Evolutionary conservation across 1,140 invertebrate genomes (phyloP).

Genomic region (Potamilus streckersoni): DNA sequence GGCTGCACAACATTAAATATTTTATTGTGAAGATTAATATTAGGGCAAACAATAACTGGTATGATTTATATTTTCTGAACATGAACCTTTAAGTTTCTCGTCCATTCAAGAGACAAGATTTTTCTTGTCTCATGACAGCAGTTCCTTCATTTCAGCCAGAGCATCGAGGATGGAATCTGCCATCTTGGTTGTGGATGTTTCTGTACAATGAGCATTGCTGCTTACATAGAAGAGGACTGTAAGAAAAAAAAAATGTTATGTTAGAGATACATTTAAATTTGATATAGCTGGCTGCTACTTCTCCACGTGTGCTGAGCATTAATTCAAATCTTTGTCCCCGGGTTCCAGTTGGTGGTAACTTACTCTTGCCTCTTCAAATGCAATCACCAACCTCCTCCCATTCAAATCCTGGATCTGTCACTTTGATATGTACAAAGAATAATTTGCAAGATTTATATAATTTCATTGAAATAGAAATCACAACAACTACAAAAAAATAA

Average conservation of each 20-base stretch:
- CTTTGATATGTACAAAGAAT: too few relatives aligned
- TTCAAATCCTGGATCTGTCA: too few relatives aligned
- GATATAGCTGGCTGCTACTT: neutral
- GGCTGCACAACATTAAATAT: too few relatives aligned
- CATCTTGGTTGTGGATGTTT: constrained; percentile 28
- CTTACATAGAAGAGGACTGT: constrained; percentile 30
- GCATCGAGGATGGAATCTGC: constrained; percentile 27
- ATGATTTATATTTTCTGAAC: too few relatives aligned
- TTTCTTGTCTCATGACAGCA: constrained; percentile 1
- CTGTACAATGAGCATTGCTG: constrained; percentile 19
- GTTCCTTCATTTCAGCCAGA: constrained; percentile 20
- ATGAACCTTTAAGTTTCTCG: too few relatives aligned
- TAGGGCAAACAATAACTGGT: too few relatives aligned
- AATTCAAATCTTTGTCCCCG: neutral
- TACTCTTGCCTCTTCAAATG: neutral
- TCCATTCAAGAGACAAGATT: too few relatives aligned
- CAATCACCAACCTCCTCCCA: neutral
- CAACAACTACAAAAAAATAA: too few relatives aligned
- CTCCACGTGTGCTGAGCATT: neutral
- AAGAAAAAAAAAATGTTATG: neutral
- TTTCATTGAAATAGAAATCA: too few relatives aligned
- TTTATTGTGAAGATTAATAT: too few relatives aligned
- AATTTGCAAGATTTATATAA: too few relatives aligned
- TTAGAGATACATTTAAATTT: neutral
- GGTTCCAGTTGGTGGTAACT: neutral